Evolutionary conservation across 2,113 vertebrate genomes (phyloP).

Genomic region (Oreocharis arfaki): DNA sequence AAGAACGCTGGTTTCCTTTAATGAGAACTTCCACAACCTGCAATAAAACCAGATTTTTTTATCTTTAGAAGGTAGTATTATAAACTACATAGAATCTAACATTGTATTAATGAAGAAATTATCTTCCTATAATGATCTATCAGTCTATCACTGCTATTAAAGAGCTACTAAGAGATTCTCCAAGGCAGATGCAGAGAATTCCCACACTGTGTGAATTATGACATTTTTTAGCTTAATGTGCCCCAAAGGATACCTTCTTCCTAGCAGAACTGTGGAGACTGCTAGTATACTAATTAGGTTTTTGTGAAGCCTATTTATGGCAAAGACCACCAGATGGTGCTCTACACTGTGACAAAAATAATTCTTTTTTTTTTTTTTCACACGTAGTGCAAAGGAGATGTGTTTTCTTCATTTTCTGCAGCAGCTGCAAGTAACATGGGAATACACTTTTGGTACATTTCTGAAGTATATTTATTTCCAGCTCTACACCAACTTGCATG

Average conservation of each 20-base stretch:
- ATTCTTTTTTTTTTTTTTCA: not conserved
- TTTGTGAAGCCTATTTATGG: not conserved
- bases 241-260: not conserved
- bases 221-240: not conserved
- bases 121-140: not conserved
- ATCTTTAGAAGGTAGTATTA: not conserved
- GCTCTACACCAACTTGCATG: not conserved
- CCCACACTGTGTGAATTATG: not conserved
- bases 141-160: not conserved
- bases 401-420: not conserved
- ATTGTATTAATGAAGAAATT: not conserved
- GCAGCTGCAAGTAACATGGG: not conserved
- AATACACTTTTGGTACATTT: not conserved
- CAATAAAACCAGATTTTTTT: not conserved
- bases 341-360: not conserved
- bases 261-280: not conserved
- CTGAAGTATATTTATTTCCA: not conserved
- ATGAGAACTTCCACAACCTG: slow-evolving; percentile 82
- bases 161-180: not conserved
- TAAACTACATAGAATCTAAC: not conserved
- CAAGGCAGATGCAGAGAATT: not conserved
- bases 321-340: not conserved
- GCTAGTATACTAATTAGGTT: not conserved
- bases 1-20: slow-evolving; percentile 68
- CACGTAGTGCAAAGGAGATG: not conserved